phyloP scores from a whole-genome alignment of 1,140 invertebrate species.

The Diorhabda sublineata region DNA sequence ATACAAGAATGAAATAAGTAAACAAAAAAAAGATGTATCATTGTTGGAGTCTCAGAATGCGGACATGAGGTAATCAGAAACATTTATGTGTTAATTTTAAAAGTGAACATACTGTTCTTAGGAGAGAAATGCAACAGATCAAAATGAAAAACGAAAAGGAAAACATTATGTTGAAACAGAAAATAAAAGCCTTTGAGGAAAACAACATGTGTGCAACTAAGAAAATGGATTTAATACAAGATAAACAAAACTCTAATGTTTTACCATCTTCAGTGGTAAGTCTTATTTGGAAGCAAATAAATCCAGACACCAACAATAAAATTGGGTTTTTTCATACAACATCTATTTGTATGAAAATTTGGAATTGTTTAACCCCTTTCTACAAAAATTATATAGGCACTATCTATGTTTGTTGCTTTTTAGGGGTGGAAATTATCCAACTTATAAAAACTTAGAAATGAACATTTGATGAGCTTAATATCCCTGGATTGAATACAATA shows the following conservation, averaged over 20 bases:
- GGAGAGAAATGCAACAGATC: constrained; percentile 21
- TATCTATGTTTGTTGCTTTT: too few relatives aligned
- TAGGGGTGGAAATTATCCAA: too few relatives aligned
- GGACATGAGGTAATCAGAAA: constrained; percentile 22
- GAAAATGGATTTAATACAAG: too few relatives aligned
- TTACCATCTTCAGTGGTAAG: too few relatives aligned
- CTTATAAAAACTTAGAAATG: too few relatives aligned
- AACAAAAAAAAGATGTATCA: constrained; percentile 27
- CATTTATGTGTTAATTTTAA: constrained; percentile 17
- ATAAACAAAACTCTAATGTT: too few relatives aligned
- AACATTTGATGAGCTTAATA: too few relatives aligned
- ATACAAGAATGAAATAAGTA: constrained; percentile 26
- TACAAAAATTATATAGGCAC: too few relatives aligned
- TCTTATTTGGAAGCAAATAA: background rate
- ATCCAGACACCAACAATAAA: constrained; percentile 16
- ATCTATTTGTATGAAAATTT: too few relatives aligned
- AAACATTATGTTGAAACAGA: constrained; percentile 10
- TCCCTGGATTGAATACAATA: too few relatives aligned
- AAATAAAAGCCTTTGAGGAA: background rate
- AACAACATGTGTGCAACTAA: too few relatives aligned
- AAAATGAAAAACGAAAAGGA: constrained; percentile 32
- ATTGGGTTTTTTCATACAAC: constrained; percentile 13
- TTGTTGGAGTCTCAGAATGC: constrained; percentile 23
- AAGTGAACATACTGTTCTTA: constrained; percentile 19
- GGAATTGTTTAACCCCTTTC: too few relatives aligned